Conservation (phyloP, 64 coral and sea anemone genomes). For the Montipora cactus region DNA sequence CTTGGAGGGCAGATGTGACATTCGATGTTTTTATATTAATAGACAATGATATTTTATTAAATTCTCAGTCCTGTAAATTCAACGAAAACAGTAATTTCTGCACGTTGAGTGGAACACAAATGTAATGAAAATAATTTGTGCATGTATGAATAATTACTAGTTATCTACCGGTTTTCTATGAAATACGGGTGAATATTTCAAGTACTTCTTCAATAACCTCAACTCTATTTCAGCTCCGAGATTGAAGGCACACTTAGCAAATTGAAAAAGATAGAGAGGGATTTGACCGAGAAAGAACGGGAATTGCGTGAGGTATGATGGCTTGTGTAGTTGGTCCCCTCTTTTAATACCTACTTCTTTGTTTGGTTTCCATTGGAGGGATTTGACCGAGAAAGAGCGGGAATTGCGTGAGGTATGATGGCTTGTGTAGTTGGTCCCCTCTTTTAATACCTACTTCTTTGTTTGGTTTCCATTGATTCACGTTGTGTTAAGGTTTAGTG, state of each 20-base stretch:
- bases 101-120: no score
- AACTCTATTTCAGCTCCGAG: conserved; percentile 68
- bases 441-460: neutral
- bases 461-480: neutral
- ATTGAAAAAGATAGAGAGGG: conserved; percentile 80
- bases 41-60: no score
- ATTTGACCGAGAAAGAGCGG: conserved; percentile 72
- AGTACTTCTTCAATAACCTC: neutral
- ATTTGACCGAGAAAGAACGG: conserved; percentile 72
- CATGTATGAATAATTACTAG: no score
- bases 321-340: neutral
- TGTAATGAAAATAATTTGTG: no score
- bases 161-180: no score
- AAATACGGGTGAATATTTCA: no score
- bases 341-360: neutral
- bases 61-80: no score
- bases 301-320: conserved; percentile 75
- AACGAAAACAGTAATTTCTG: no score
- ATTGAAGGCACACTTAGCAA: conserved; percentile 77
- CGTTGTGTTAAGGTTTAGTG: no score
- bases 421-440: neutral
- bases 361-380: conserved; percentile 4
- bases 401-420: conserved; percentile 75
- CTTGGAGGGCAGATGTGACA: no score
- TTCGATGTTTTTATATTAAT: no score